phyloP scores from a whole-genome alignment of 2,797 vertebrate species.

The Arnoldichthys spilopterus region DNA sequence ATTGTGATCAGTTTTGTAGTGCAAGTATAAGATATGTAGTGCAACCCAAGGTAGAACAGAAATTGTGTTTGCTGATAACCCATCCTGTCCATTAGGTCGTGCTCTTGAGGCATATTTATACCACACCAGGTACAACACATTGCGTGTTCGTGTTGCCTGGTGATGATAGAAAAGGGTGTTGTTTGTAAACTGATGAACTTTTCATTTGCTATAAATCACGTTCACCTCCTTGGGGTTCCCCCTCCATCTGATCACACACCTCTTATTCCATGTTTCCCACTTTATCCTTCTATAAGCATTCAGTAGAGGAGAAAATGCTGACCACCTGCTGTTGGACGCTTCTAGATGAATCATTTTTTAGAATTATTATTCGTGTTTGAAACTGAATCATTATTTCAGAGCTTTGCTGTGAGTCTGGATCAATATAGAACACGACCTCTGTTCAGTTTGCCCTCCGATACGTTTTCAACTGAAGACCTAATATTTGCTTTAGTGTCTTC shows the following conservation, averaged over 20 bases:
- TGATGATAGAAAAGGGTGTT: background rate
- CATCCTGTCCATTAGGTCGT: conserved; percentile 5
- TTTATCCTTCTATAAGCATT: too few relatives aligned
- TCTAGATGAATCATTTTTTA: background rate
- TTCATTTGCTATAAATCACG: background rate
- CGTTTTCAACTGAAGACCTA: background rate
- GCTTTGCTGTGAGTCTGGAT: background rate
- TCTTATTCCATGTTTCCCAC: background rate
- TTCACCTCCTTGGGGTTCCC: background rate
- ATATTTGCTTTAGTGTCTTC: background rate
- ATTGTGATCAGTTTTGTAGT: background rate
- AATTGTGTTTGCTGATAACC: background rate
- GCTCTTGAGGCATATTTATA: conserved; percentile 5
- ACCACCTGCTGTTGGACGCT: background rate
- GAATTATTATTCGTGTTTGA: too few relatives aligned
- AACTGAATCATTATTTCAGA: background rate
- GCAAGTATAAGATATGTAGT: too few relatives aligned
- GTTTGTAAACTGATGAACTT: background rate
- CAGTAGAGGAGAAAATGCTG: background rate
- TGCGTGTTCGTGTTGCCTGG: background rate
- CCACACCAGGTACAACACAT: background rate
- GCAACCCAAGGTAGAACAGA: background rate
- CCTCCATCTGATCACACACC: background rate
- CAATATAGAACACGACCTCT: background rate
- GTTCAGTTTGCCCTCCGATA: too few relatives aligned